Evolutionary conservation across 2,113 vertebrate genomes (phyloP), one percentile per base, ranked within the genome.

Genomic region (Pluvianellus socialis): DNA sequence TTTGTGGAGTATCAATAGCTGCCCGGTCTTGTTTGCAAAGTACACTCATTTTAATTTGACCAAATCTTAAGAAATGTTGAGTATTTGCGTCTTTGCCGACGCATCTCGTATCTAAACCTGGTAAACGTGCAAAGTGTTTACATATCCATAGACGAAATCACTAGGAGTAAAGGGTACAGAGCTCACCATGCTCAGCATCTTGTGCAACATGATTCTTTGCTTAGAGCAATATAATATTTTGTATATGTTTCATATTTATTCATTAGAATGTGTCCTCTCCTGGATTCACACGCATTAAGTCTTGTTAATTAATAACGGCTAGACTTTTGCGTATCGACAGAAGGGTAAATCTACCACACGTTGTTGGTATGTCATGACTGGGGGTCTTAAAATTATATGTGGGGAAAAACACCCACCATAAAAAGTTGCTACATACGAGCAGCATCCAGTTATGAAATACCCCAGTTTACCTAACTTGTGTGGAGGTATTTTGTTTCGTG

Each of bases 1-100:
- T 87, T 93, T 94, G 86, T 81, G 66, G 76, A 96, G 86, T 75
- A 45, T 22, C 56, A 30, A 65, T 89, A 70, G 88, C 82, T 67
- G 67, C 79, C 86, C 2, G 1, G 56, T 75, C 83, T 77, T 93
- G 72, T 96, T 96, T 94, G 92, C 91, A 50, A 96, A 94, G 91
- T 53, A 28, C 73, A 33, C 73, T 89, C 40, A 21, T 76, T 92
- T 66, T 77, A 65, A 79, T 96, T 95, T 79, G 53, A 86, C 66
- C 58, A 50, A 47, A 71, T 91, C 88, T 94, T 87, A 63, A 92
- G 95, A 88, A 86, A 63, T 24, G 7, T 91, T 61, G 77, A 96
- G 94, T 79, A 94, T 92, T 94, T 94, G 80, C 4, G 0, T 17
- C 53, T 68, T 42, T 44, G 88, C 66, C 95, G 88, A 86, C 4